Base-by-base conservation (phyloP, 2,797 vertebrate species). In the Chrosomus eos region DNA sequence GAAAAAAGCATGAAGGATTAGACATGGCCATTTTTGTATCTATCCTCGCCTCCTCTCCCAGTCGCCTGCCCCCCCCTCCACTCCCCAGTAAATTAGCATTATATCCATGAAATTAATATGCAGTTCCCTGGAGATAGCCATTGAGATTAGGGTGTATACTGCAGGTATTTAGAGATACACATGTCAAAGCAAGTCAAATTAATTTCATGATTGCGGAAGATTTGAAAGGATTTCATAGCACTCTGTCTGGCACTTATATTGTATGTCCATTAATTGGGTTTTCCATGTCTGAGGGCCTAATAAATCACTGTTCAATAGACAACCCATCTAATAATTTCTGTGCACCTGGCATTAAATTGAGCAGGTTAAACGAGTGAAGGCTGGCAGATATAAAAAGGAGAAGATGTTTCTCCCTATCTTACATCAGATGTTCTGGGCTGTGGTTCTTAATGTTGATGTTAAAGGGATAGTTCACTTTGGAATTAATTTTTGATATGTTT, bases 31-130 rank as follows among this genome's bases (percentile, higher is more conserved):
- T 85, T 88, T 83, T 73, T 71, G 33, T 58, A 80, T 70, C 85
- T 62, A 67, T 33, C 55, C 33, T 64, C 43, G 31, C 80, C 74
- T 76, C 70, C 64, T 75, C 23, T 31, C 66, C 40, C 33, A 33
- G 26, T 55, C 28, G 67, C 76, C 51, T 67, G 31, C 83, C 70
- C 81, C 72, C 72, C 81, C 81, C 58, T 48, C 66, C 66, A 21
- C 68, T 81, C 77, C 72, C 68, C 68, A 82, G 45, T 85, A 90
- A 86, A 90, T 90, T 85, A 88, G 82, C 79, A 88, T 89, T 87
- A 89, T 85, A 89, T 81, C 88, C 89, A 89, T 89, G 87, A 89
- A 90, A 90, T 90, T 88, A 88, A 89, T 88, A 87, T 76, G 83
- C 88, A 87, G 77, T 82, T 88, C 89, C 89, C 82, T 28, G 31